Conservation (phyloP, 2,797 vertebrate species). For the Sandelia bainsii region DNA sequence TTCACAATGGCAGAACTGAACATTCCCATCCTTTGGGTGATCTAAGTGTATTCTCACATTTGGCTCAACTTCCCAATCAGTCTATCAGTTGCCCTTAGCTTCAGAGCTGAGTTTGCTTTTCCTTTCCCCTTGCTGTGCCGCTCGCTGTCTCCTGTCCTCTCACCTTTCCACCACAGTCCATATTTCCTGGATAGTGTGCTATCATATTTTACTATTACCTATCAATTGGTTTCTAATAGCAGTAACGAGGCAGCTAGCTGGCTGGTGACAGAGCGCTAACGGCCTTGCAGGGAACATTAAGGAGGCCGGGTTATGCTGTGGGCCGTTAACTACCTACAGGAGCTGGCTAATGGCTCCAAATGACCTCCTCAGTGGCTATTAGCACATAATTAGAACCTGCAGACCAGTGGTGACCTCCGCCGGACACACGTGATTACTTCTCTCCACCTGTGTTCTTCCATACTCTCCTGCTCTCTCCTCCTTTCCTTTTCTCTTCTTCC, state of each 20-base stretch:
- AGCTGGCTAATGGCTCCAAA: slow-evolving; percentile 90
- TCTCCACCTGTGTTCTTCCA: slow-evolving; percentile 64
- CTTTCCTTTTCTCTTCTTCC: slow-evolving; percentile 20
- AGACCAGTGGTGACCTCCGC: slow-evolving; percentile 89
- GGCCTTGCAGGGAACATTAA: slow-evolving; percentile 90
- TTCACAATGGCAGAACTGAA: background rate
- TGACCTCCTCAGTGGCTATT: slow-evolving; percentile 91
- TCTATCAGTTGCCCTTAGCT: slow-evolving; percentile 10
- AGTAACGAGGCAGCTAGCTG: slow-evolving; percentile 88
- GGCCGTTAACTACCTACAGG: slow-evolving; percentile 92
- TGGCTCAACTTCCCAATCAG: slow-evolving; percentile 8
- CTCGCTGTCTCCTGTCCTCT: slow-evolving; percentile 60
- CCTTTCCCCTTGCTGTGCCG: slow-evolving; percentile 1
- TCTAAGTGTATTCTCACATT: background rate
- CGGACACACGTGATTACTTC: slow-evolving; percentile 85
- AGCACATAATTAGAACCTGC: slow-evolving; percentile 91
- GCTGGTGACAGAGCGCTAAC: slow-evolving; percentile 89
- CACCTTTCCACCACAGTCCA: slow-evolving; percentile 80
- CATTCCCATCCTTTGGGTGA: background rate
- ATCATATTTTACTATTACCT: slow-evolving; percentile 91
- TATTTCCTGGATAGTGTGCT: slow-evolving; percentile 83
- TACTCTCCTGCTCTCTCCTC: slow-evolving; percentile 54
- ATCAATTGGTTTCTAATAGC: slow-evolving; percentile 92
- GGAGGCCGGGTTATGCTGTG: slow-evolving; percentile 89
- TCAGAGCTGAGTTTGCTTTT: background rate